A percentile compares a stretch with the other conserved stretches of the same genome.
Evolutionary conservation across 2,113 vertebrate species (phyloP).

Genomic region (Bubalus kerabau): DNA sequence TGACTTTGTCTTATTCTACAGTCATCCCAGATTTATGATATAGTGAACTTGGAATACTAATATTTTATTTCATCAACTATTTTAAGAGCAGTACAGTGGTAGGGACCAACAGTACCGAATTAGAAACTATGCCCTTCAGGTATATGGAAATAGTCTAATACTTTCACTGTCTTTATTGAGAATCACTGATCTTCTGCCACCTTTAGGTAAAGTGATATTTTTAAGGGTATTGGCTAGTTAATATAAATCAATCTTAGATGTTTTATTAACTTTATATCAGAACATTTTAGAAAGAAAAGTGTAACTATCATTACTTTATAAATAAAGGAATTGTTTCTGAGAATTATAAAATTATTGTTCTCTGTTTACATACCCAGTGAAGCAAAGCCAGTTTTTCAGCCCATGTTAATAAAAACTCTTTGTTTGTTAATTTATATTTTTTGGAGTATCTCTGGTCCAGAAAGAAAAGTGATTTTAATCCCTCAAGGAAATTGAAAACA

Average conservation of each 20-base stretch:
- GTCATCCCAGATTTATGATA: background rate
- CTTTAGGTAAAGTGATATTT: background rate
- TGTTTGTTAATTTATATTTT: background rate
- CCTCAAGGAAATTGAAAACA: background rate
- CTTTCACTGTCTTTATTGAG: background rate
- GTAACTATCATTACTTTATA: background rate
- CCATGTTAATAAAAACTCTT: background rate
- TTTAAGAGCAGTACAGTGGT: background rate
- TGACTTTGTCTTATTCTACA: constrained; percentile 40
- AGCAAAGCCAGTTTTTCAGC: background rate
- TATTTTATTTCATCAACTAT: background rate
- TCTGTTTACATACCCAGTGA: background rate
- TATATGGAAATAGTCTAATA: background rate
- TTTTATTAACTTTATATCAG: background rate
- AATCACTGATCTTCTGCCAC: background rate
- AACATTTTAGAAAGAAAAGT: background rate
- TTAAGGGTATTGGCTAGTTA: background rate
- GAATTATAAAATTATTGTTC: background rate
- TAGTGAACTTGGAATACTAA: background rate
- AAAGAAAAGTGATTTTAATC: background rate
- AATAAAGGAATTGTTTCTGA: background rate
- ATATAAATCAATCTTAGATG: background rate
- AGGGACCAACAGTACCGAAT: background rate
- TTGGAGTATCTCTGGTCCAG: background rate
- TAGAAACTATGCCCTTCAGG: background rate